These are phyloP conservation scores for Aselliscus stoliczkanus DNA, from an alignment of 2,797 vertebrate genomes.

Conservation along the genomic window DNA sequence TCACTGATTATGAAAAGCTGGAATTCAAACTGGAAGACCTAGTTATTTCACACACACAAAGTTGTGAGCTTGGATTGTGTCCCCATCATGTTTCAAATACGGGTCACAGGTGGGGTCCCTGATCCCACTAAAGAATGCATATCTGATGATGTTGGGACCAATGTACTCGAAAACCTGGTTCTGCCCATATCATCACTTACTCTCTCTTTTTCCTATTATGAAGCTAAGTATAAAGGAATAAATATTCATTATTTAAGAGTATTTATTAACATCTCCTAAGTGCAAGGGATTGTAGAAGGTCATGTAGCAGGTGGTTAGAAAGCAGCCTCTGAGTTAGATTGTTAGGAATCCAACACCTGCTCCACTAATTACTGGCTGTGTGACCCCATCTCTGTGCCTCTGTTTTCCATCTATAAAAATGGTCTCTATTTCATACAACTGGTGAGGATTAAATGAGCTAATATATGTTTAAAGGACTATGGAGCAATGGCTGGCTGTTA, in stretches of 20 bases:
- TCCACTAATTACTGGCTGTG: neutral
- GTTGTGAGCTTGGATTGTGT: neutral
- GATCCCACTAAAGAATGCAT: neutral
- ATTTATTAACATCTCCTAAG: neutral
- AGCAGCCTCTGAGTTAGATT: neutral
- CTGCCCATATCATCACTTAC: neutral
- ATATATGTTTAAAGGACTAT: neutral
- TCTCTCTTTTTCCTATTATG: neutral
- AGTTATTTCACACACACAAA: neutral
- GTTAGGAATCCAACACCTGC: neutral
- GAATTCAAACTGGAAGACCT: neutral
- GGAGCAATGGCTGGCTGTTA: neutral
- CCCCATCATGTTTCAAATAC: neutral
- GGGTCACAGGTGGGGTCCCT: neutral
- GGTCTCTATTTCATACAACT: neutral
- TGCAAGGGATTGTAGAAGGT: neutral
- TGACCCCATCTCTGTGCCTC: neutral
- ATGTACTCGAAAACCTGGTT: neutral
- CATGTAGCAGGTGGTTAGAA: neutral
- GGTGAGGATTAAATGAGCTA: neutral
- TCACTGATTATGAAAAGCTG: neutral
- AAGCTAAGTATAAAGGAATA: conserved; percentile 6
- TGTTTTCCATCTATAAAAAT: neutral
- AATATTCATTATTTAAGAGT: neutral
- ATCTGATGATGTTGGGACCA: neutral